Evolutionary conservation across 2,888 invertebrate species (phyloP), one percentile per base, ranked within the genome.

Genomic region (Euproctis similis): DNA sequence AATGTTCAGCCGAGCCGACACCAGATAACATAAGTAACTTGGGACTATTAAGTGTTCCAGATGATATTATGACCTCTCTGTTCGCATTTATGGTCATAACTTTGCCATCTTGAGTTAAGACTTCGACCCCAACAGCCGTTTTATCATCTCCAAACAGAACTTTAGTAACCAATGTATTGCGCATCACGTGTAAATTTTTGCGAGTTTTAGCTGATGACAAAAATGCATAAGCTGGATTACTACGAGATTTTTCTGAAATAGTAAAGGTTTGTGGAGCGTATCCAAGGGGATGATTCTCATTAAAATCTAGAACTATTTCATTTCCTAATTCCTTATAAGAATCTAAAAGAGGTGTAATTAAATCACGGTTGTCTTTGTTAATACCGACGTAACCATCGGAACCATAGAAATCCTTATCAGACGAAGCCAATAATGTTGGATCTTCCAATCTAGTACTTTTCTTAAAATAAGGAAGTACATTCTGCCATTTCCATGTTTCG

Each of bases 141-240:
- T 42, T 47, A 10, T 30, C 23, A 12, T 42, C 38, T 9, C 49
- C 34, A 11, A 66, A 47, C n/a, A 54, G 18, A 4, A 63, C 42
- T 49, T 59, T 57, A 6, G 45, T 53, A 1, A 36, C 64, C 2
- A 46, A 28, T 8, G 59, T 44, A 25, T 60, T 50, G 29, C 52
- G 57, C 6, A 62, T 30, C 0, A 66, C 48, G 18, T 51, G 44
- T 3, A 66, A 39, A 31, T 65, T 66, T n/a, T 34, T 20, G n/a
- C 62, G 46, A 11, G 53, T 34, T 31, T 50, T 53, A 1, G 48
- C 33, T 2, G 48, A 43, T 17, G 45, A 44, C 10, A 65, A 26
- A 34, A 53, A 85, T 4, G 77, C 77, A 41, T 52, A 72, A 1
- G 81, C 72, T 1, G 75, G 68, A 41, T 75, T 76, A 26, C 78